Conservation (phyloP, 1,140 invertebrate genomes). For the Doryteuthis pealeii region DNA sequence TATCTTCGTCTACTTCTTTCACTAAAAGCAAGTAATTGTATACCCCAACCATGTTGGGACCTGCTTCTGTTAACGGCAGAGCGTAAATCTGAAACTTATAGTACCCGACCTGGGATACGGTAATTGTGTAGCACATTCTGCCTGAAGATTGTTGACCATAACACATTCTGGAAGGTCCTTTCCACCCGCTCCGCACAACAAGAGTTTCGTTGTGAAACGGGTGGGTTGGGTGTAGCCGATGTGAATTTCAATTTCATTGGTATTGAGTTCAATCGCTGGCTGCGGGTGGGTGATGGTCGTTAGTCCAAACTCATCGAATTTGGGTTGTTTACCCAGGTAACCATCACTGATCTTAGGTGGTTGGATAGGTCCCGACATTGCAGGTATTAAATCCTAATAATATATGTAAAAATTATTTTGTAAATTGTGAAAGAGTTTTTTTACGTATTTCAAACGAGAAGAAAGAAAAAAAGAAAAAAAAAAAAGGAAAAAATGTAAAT, state of each 20-base stretch:
- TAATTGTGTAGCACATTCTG: conserved; percentile 45
- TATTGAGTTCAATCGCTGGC: conserved; percentile 16
- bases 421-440: no score
- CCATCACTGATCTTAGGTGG: conserved; percentile 47
- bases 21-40: conserved; percentile 57
- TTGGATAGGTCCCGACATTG: conserved; percentile 7
- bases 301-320: conserved; percentile 42
- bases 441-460: no score
- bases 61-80: conserved; percentile 50
- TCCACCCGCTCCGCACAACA: conserved; percentile 39
- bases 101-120: conserved; percentile 48
- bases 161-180: conserved; percentile 44
- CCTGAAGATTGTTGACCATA: conserved; percentile 38
- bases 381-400: no score
- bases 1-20: conserved; percentile 20
- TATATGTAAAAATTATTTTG: no score
- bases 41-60: conserved; percentile 56
- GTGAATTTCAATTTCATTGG: conserved; percentile 43
- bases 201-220: conserved; percentile 44
- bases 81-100: conserved; percentile 60
- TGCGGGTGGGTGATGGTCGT: conserved; percentile 33
- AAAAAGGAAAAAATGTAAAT: no score
- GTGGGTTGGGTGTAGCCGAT: conserved; percentile 39
- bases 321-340: conserved; percentile 51
- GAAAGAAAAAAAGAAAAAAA: no score